Evolutionary conservation across 2,113 vertebrate species (phyloP).

Genomic region (Vulpes vulpes): DNA sequence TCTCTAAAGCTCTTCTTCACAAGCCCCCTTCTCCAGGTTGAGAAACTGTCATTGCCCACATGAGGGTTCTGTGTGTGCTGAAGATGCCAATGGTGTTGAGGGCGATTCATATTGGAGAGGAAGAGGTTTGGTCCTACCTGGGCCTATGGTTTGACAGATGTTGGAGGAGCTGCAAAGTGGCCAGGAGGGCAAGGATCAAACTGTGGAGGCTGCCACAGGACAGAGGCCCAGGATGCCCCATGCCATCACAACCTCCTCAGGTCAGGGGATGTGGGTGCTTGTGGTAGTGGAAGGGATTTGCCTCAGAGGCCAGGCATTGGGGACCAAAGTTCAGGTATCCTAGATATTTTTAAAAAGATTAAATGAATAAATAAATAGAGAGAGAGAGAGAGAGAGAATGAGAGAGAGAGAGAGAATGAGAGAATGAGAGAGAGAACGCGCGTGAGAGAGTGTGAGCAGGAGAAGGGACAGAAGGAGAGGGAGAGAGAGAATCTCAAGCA

Average conservation of each 20-base stretch:
- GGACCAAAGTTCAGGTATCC: neutral
- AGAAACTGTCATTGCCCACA: conserved; percentile 26
- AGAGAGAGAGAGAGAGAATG: too few relatives aligned
- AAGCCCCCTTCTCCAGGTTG: neutral
- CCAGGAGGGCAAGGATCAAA: conserved; percentile 84
- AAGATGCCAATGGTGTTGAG: neutral
- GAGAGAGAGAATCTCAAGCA: neutral
- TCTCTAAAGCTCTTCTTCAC: conserved; percentile 5
- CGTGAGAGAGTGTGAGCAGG: neutral
- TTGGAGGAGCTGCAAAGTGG: conserved; percentile 88
- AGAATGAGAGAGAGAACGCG: neutral
- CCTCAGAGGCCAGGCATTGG: neutral
- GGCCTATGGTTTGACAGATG: conserved; percentile 78
- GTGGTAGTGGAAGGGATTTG: neutral
- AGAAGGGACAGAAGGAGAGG: neutral
- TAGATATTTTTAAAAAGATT: neutral
- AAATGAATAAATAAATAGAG: too few relatives aligned
- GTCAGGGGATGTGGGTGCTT: conserved; percentile 13
- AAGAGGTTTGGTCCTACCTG: conserved; percentile 50
- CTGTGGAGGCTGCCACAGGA: conserved; percentile 83
- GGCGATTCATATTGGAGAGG: neutral
- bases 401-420: neutral
- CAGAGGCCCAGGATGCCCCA: conserved; percentile 83
- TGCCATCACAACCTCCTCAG: conserved; percentile 81
- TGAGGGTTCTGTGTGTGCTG: neutral